A percentile compares a stretch with the other conserved stretches of the same genome.
Evolutionary conservation across 2,888 invertebrate genomes (phyloP).

Genomic region (Pristionchus arcanus): DNA sequence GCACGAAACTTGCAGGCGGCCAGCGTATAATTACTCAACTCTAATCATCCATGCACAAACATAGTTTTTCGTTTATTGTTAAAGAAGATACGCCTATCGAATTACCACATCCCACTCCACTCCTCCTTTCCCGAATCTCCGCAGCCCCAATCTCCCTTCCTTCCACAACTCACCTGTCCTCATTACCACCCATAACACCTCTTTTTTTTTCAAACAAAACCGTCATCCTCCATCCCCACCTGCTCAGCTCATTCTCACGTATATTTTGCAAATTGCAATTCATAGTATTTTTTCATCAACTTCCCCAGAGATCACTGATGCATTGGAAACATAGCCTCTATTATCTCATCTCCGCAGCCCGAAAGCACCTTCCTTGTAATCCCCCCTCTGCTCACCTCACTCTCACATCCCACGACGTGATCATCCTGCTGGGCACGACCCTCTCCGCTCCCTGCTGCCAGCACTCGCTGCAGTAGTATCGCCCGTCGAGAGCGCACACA

Average conservation of each 20-base stretch:
- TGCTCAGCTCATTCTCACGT: no score
- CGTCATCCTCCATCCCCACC: no score
- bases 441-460: constrained; percentile 64
- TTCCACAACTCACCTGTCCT: neutral
- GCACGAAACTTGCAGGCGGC: no score
- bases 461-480: constrained; percentile 92
- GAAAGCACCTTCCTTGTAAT: neutral
- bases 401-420: constrained; percentile 94
- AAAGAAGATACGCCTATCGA: no score
- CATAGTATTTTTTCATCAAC: neutral
- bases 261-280: no score
- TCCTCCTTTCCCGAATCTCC: neutral
- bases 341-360: neutral
- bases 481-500: constrained; percentile 90
- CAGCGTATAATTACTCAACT: no score
- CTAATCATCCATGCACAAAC: no score
- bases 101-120: neutral
- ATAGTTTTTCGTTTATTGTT: no score
- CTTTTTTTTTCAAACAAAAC: no score
- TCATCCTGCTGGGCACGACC: constrained; percentile 83
- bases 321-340: neutral
- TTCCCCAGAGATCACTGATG: neutral
- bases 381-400: constrained; percentile 31
- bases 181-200: neutral
- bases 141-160: neutral